Evolutionary conservation across 2,888 invertebrate genomes (phyloP).

Genomic region (Cyclophora albipunctata): DNA sequence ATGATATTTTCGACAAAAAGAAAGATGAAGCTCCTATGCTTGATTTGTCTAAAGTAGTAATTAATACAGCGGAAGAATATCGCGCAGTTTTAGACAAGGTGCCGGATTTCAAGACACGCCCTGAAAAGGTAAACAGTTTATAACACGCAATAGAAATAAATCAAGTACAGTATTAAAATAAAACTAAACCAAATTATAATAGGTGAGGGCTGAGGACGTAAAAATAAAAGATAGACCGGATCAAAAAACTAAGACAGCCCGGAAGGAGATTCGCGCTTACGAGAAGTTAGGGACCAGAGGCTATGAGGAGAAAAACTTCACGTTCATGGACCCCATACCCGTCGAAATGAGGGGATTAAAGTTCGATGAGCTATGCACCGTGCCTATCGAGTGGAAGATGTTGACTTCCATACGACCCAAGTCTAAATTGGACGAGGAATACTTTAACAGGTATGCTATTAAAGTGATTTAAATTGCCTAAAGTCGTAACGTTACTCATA

Average conservation of each 20-base stretch:
- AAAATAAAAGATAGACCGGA: conserved; percentile 82
- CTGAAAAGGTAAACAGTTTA: conserved; percentile 80
- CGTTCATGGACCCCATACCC: conserved; percentile 85
- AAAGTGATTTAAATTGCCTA: background rate
- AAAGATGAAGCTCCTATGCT: conserved; percentile 89
- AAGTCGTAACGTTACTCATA: background rate
- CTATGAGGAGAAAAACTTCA: conserved; percentile 67
- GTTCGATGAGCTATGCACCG: conserved; percentile 85
- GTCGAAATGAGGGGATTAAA: conserved; percentile 85
- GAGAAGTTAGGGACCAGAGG: conserved; percentile 79
- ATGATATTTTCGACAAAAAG: conserved; percentile 89
- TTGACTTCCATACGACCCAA: conserved; percentile 90
- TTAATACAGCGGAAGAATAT: conserved; percentile 87
- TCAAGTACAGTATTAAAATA: background rate
- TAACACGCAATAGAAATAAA: background rate
- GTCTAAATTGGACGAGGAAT: conserved; percentile 88
- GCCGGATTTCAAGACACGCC: conserved; percentile 91
- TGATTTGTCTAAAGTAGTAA: conserved; percentile 87
- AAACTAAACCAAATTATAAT: conserved; percentile 6
- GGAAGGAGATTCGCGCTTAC: conserved; percentile 80
- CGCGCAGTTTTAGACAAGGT: conserved; percentile 88
- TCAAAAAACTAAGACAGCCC: conserved; percentile 83
- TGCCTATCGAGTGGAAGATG: conserved; percentile 95
- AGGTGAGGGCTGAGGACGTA: conserved; percentile 84
- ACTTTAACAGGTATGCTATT: conserved; percentile 81